Percentiles rank a stretch among this genome's conserved stretches.
Conservation (phyloP, 92 coral and sea anemone genomes). For the Chrysogorgia sp. region DNA sequence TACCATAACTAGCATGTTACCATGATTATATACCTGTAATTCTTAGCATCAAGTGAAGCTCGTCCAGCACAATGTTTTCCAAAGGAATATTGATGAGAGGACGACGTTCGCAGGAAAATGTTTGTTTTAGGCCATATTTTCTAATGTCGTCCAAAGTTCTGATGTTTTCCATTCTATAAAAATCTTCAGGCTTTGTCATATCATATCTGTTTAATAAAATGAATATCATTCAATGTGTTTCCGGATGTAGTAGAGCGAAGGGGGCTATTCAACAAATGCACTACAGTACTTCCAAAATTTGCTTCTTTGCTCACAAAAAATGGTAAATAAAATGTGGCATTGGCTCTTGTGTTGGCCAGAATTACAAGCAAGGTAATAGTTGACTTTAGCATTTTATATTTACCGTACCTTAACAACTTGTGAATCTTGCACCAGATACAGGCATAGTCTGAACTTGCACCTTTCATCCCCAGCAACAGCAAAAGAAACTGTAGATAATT, state of each 20-base stretch:
- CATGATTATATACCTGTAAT: conserved; percentile 29
- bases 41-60: too few relatives aligned
- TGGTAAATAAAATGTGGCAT: too few relatives aligned
- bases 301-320: too few relatives aligned
- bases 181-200: conserved; percentile 57
- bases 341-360: conserved; percentile 25
- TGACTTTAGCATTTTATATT: neutral
- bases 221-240: neutral
- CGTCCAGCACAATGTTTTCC: conserved; percentile 47
- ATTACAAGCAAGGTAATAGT: conserved; percentile 9
- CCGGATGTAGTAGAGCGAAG: neutral
- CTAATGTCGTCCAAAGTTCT: too few relatives aligned
- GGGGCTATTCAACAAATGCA: conserved; percentile 9
- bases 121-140: conserved; percentile 40
- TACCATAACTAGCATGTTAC: conserved; percentile 44
- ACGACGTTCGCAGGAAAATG: conserved; percentile 44
- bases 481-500: conserved; percentile 13
- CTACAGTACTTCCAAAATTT: neutral
- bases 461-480: conserved; percentile 29
- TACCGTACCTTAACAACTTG: conserved; percentile 34
- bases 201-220: conserved; percentile 42
- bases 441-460: conserved; percentile 18
- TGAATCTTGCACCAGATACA: too few relatives aligned
- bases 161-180: conserved; percentile 40
- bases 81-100: conserved; percentile 58